Evolutionary conservation across 2,797 vertebrate genomes (phyloP).

Genomic region (Lepilemur ruficaudatus): DNA sequence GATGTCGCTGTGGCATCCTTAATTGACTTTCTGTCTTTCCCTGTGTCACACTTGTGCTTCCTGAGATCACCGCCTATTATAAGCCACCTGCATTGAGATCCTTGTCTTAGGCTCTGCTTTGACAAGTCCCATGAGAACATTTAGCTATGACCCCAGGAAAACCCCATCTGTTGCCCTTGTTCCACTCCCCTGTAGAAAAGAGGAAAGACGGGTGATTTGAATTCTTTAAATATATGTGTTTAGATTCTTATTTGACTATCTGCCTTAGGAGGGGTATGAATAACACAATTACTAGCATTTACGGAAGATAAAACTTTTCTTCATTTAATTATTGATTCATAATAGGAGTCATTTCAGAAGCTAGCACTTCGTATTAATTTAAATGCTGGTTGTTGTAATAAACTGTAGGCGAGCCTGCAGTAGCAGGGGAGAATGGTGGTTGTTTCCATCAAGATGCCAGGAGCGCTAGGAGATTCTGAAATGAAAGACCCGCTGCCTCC

Average conservation of each 20-base stretch:
- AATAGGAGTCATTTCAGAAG: neutral
- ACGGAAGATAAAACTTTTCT: neutral
- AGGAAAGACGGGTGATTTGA: neutral
- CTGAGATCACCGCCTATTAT: neutral
- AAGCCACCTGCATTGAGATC: neutral
- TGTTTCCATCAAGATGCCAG: neutral
- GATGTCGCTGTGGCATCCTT: neutral
- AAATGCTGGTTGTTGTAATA: neutral
- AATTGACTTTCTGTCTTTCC: neutral
- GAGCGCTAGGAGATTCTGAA: neutral
- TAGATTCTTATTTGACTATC: neutral
- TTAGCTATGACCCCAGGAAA: neutral
- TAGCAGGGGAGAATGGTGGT: neutral
- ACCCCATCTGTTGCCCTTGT: accelerated
- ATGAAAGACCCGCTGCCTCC: neutral
- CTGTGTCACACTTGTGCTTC: neutral
- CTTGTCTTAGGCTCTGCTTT: neutral
- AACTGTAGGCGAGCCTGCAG: neutral
- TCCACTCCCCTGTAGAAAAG: neutral
- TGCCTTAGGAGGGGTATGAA: neutral
- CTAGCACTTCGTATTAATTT: neutral
- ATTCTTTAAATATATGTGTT: neutral
- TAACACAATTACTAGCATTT: neutral
- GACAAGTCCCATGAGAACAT: neutral
- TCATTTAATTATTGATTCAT: neutral